Evolutionary conservation across 2,797 vertebrate species (phyloP).

Genomic region (Enteromius argenteus): DNA sequence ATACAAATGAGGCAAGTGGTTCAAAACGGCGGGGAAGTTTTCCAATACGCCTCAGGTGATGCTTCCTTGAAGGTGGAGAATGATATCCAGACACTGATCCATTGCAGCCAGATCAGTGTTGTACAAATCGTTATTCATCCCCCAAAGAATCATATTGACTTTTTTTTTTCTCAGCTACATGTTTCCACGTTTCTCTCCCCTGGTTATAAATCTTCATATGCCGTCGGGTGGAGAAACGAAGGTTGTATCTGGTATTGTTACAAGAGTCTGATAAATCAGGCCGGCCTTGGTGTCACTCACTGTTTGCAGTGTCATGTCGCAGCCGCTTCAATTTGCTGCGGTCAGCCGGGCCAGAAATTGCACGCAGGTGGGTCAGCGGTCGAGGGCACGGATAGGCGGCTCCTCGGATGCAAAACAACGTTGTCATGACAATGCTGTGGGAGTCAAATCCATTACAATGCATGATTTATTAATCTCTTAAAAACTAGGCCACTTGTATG

Average conservation of each 20-base stretch:
- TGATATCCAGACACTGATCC: slow-evolving; percentile 31
- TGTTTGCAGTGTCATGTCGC: slow-evolving; percentile 34
- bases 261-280: slow-evolving; percentile 27
- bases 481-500: slow-evolving; percentile 71
- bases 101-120: slow-evolving; percentile 30
- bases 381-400: not conserved
- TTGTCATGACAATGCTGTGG: slow-evolving; percentile 58
- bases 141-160: slow-evolving; percentile 8
- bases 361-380: slow-evolving; percentile 62
- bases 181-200: not conserved
- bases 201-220: slow-evolving; percentile 29
- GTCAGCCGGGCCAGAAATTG: slow-evolving; percentile 59
- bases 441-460: slow-evolving; percentile 62
- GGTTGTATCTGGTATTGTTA: slow-evolving; percentile 39
- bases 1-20: slow-evolving; percentile 48
- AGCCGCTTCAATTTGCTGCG: slow-evolving; percentile 60
- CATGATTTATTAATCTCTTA: slow-evolving; percentile 72
- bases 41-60: slow-evolving; percentile 21
- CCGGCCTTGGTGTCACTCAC: slow-evolving; percentile 18
- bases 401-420: slow-evolving; percentile 40
- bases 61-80: slow-evolving; percentile 43
- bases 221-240: not conserved
- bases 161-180: not conserved
- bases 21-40: slow-evolving; percentile 2
- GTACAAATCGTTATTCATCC: slow-evolving; percentile 6